Percentiles rank a stretch among this genome's conserved stretches.
Conservation (phyloP, 2,797 vertebrate genomes). For the Synaphobranchus kaupii region DNA sequence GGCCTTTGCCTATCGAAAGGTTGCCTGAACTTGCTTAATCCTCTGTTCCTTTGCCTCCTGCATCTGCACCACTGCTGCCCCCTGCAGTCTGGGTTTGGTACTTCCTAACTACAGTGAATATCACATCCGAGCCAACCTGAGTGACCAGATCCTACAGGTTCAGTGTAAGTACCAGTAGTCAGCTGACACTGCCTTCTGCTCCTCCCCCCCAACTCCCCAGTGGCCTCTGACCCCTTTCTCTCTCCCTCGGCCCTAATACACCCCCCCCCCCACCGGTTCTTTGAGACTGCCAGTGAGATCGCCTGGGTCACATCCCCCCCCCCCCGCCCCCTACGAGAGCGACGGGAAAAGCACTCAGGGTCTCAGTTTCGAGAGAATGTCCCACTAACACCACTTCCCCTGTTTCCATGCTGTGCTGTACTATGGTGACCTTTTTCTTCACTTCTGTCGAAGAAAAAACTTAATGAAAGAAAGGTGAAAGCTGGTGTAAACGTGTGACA, state of each 20-base stretch:
- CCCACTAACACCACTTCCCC: constrained; percentile 46
- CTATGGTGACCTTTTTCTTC: constrained; percentile 77
- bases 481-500: constrained; percentile 66
- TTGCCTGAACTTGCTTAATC: constrained; percentile 12
- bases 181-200: constrained; percentile 43
- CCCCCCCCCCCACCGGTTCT: constrained; percentile 45
- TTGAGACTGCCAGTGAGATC: constrained; percentile 60
- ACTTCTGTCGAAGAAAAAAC: constrained; percentile 77
- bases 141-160: constrained; percentile 99
- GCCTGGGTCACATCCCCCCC: constrained; percentile 50
- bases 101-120: constrained; percentile 94
- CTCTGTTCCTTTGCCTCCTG: constrained; percentile 29
- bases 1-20: constrained; percentile 26
- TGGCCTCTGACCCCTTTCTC: constrained; percentile 21
- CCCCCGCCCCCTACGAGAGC: constrained; percentile 27
- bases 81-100: constrained; percentile 89
- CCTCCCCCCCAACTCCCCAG: constrained; percentile 19
- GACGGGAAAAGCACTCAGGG: constrained; percentile 28
- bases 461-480: constrained; percentile 80
- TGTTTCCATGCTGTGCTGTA: constrained; percentile 82
- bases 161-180: constrained; percentile 93
- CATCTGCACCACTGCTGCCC: constrained; percentile 47
- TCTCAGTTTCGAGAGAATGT: constrained; percentile 16
- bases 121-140: constrained; percentile 98
- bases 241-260: constrained; percentile 22